These are phyloP conservation scores for Myopa tessellatipennis DNA, from an alignment of 2,888 invertebrate species.

Conservation along the genomic window DNA sequence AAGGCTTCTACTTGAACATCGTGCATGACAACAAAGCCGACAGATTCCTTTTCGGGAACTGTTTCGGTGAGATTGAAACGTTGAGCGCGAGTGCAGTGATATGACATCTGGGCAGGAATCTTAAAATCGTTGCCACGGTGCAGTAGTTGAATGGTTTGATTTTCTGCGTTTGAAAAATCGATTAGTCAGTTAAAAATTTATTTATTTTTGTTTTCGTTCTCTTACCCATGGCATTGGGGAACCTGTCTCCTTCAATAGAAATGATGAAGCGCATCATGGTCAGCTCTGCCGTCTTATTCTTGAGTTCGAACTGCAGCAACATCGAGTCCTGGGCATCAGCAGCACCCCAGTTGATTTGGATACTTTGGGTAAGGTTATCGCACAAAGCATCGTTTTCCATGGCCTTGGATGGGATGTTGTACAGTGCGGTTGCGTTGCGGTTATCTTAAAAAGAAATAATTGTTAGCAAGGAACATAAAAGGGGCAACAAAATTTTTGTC, in stretches of 20 bases:
- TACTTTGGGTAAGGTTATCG: conserved; percentile 63
- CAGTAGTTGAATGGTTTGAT: conserved; percentile 67
- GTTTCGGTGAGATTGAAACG: conserved; percentile 70
- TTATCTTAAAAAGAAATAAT: conserved; percentile 50
- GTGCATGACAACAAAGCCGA: conserved; percentile 72
- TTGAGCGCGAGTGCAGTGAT: conserved; percentile 76
- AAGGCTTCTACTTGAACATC: conserved; percentile 82
- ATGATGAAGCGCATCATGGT: conserved; percentile 58
- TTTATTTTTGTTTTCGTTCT: conserved; percentile 4
- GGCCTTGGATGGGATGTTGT: conserved; percentile 69
- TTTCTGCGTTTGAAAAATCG: conserved; percentile 53
- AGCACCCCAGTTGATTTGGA: conserved; percentile 66
- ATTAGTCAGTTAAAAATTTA: too few species aligned
- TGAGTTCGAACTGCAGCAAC: conserved; percentile 67
- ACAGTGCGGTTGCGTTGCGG: conserved; percentile 59
- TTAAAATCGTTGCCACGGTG: conserved; percentile 72
- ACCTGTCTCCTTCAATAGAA: conserved; percentile 57
- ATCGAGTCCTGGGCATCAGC: conserved; percentile 55
- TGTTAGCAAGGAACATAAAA: neutral
- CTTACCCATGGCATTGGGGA: conserved; percentile 65
- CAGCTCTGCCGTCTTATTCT: conserved; percentile 63
- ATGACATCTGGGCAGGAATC: conserved; percentile 76
- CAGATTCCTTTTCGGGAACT: conserved; percentile 48
- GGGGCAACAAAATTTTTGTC: neutral
- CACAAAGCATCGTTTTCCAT: conserved; percentile 67